Base-by-base conservation (phyloP, 2,888 invertebrate genomes). In the Trachelus stipa region DNA sequence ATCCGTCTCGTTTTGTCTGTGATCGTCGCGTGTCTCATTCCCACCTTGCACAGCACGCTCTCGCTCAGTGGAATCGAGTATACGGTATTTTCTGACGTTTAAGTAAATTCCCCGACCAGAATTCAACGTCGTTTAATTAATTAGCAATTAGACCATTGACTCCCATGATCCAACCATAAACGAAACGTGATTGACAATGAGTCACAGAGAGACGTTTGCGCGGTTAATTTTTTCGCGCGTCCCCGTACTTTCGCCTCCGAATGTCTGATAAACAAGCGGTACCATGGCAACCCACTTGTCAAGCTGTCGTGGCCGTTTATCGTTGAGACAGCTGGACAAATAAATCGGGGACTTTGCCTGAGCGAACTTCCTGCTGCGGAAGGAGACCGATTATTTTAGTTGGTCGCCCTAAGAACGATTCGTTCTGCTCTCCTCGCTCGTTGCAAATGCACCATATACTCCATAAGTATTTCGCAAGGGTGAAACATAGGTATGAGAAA, bases 201-300 rank as follows among this genome's bases (percentile, higher is more conserved):
- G 56, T 6, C 23, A 56, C 9, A 15, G 40, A 40, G 56, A 56
- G 9, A 15, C 23, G 56, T 56, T 56, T 9, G 56, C 23, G 56
- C 23, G 23, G 23, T 56, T 56, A 56, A 23, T 56, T 23, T 23
- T 56, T 56, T 56, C 56, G 56, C 56, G 23, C 56, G 23, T 2
- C 56, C 23, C 23, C 56, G 56, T 23, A 56, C 23, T 56, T 23
- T 56, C 23, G 1, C 23, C 23, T 23, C 56, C 56, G 56, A 56
- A 56, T 76, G 75, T 34, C 33, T 40, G 75, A 78, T 80, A 80
- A 80, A 81, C 78, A 78, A 80, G 75, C 78, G 75, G 77, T 73
- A n/a, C 77, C 78, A 81, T 80, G 77, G 80, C 12, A 78, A 81
- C 81, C 68, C 75, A 69, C 33, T 76, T 73, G 80, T 76, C 75